Base-by-base conservation (phyloP, 2,797 vertebrate genomes). In the Melanotaenia pygmaea region DNA sequence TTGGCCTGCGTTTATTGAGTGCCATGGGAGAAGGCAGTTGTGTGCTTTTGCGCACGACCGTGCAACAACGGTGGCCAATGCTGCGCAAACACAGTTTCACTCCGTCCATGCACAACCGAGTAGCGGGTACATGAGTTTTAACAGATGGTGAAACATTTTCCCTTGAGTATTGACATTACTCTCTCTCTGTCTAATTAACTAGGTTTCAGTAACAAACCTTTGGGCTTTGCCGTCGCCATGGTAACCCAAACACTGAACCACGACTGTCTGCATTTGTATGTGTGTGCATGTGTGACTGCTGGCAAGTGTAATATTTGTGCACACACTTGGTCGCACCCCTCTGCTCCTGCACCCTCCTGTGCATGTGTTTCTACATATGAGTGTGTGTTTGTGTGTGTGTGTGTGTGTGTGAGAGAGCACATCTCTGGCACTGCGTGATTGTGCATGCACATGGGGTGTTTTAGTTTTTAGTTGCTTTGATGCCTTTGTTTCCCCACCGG, bases 121-220 rank as follows among this genome's bases (percentile, higher is more conserved):
- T 72, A 63, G 61, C 86, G 74, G 80, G 62, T 83, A 79, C 86
- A 85, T 84, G 83, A 86, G 88, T 86, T 94, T 88, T 89, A 92
- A 90, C 94, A 94, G 93, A 94, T 94, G 93, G 93, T 85, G 90
- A 91, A 93, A 90, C 88, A 84, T 81, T 91, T 86, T 93, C 92
- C 89, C 91, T 77, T 1, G 91, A 92, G 92, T 90, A 91, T 92
- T 64, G 65, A 80, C 86, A 84, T 82, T 81, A 73, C 76, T 81
- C 86, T 81, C 50, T 75, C 71, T 69, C 53, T 80, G 65, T 79
- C 64, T 94, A 93, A 94, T 95, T 94, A 95, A 94, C 91, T 91
- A 93, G 91, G 90, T 94, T 95, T 95, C 90, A 89, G 90, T 94
- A 94, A 94, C 92, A 92, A 95, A 94, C 93, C 93, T 95, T 94